Conservation (phyloP, 2,797 vertebrate species). For the Phoebastria nigripes region DNA sequence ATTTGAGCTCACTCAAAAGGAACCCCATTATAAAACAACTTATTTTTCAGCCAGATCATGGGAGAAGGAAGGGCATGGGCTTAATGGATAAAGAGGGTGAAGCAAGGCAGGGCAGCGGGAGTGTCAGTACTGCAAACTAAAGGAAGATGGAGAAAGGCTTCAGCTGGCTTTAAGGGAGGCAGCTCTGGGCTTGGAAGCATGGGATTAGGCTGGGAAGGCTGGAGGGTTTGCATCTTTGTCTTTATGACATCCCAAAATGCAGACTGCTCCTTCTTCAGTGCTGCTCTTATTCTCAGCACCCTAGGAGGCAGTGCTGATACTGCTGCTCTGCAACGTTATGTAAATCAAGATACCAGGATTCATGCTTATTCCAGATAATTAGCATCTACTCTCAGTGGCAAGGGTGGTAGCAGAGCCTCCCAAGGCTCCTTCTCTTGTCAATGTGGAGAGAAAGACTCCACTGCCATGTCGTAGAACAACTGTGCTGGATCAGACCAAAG, state of each 20-base stretch:
- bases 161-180: neutral
- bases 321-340: fast-evolving
- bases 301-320: neutral
- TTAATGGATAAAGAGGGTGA: neutral
- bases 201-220: neutral
- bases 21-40: neutral
- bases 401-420: neutral
- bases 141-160: neutral
- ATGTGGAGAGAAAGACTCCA: neutral
- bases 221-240: neutral
- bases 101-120: neutral
- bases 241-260: neutral
- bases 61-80: neutral
- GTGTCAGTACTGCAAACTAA: neutral
- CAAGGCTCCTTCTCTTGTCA: neutral
- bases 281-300: neutral
- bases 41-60: neutral
- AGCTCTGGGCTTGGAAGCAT: neutral
- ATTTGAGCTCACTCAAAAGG: neutral
- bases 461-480: neutral
- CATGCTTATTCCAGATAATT: neutral
- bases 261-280: neutral
- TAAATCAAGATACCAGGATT: neutral
- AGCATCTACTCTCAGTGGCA: neutral
- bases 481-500: neutral